Percentiles rank a stretch among this genome's conserved stretches.
phyloP scores from a whole-genome alignment of 2,797 vertebrate genomes.

The Streptopelia turtur region DNA sequence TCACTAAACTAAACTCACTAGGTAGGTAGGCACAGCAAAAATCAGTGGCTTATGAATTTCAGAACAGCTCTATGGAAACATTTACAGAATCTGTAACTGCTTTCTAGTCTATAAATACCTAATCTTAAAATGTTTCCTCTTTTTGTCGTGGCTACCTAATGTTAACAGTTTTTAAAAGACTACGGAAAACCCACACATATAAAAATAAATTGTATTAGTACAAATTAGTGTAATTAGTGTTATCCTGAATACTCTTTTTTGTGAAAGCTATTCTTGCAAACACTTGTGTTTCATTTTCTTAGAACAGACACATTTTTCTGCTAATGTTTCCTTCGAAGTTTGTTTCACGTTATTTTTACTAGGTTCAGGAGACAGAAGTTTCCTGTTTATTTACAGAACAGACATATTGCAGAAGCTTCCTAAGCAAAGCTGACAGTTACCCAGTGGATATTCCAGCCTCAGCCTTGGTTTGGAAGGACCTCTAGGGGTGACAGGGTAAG shows the following conservation, averaged over 20 bases:
- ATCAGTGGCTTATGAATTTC: not conserved
- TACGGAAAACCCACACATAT: rapidly evolving
- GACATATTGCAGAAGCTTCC: not conserved
- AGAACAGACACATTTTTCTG: not conserved
- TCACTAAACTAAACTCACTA: not conserved
- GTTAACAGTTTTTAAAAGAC: not conserved
- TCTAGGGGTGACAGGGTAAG: conserved; percentile 21
- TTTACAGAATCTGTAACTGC: not conserved
- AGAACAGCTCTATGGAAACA: not conserved
- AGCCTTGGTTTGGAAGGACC: conserved; percentile 43
- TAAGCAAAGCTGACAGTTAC: not conserved
- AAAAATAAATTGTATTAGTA: not conserved
- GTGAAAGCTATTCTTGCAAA: not conserved
- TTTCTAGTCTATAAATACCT: not conserved
- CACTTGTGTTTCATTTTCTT: not conserved
- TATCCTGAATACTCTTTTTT: not conserved
- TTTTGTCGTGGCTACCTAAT: not conserved
- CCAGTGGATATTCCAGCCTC: not conserved
- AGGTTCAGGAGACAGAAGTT: not conserved
- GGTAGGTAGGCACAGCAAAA: not conserved
- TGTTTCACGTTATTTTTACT: not conserved
- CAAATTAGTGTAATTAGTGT: not conserved
- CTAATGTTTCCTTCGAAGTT: not conserved
- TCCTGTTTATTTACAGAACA: not conserved
- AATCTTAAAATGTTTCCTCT: not conserved